A percentile compares a stretch with the other conserved stretches of the same genome.
phyloP scores from a whole-genome alignment of 2,888 invertebrate genomes.

The Eilema sororculum region DNA sequence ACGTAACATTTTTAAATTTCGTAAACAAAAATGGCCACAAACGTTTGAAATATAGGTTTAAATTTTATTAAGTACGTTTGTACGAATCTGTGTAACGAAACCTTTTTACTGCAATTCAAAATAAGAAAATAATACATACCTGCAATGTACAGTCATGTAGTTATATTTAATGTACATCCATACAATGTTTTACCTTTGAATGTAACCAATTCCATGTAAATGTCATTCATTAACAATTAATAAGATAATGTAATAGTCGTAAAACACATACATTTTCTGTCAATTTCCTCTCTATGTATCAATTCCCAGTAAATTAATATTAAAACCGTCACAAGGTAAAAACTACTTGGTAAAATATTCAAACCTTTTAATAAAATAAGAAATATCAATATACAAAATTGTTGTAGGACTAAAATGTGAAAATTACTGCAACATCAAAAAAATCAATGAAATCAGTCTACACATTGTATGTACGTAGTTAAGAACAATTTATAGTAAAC shows the following conservation, averaged over 20 bases:
- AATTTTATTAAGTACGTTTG: background rate
- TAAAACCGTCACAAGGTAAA: background rate
- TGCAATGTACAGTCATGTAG: conserved; percentile 58
- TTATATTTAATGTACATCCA: background rate
- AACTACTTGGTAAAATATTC: background rate
- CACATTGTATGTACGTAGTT: conserved; percentile 46
- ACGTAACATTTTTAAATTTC: background rate
- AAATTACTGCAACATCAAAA: conserved; percentile 22
- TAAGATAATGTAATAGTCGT: conserved; percentile 4
- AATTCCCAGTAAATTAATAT: background rate
- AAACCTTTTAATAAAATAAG: conserved; percentile 7
- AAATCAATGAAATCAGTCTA: conserved; percentile 39
- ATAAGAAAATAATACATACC: conserved; percentile 20
- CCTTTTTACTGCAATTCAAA: background rate
- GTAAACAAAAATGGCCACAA: background rate
- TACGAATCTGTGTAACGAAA: conserved; percentile 6
- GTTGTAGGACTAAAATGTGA: conserved; percentile 27
- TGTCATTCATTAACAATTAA: background rate
- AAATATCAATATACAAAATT: background rate
- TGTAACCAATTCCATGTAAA: conserved; percentile 1
- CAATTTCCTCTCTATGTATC: conserved; percentile 2
- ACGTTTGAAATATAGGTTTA: background rate
- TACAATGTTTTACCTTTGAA: conserved; percentile 17
- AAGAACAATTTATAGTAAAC: conserved; percentile 57
- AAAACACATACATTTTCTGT: background rate